Conservation (phyloP, 2,888 invertebrate species). For the Pollenia griseotomentosa region DNA sequence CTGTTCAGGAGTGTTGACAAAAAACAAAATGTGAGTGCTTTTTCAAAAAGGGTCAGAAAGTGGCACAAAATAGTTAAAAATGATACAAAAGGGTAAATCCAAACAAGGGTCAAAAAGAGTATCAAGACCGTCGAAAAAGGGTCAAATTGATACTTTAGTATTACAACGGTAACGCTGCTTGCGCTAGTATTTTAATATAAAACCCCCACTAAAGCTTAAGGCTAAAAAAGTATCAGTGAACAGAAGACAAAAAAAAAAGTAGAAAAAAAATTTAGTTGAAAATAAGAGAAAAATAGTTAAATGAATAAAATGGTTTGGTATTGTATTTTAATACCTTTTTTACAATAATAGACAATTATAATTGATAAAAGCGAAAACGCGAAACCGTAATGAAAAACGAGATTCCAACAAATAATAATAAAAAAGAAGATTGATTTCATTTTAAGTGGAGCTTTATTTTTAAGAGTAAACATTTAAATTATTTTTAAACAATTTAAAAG, state of each 20-base stretch:
- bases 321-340: slow-evolving; percentile 35
- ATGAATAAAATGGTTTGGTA: slow-evolving; percentile 21
- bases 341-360: slow-evolving; percentile 35
- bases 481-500: not conserved
- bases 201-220: slow-evolving; percentile 44
- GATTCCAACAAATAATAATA: not conserved
- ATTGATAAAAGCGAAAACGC: slow-evolving; percentile 6
- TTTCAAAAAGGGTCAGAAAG: no score
- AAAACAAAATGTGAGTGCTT: no score
- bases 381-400: not conserved
- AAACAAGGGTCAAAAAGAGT: no score
- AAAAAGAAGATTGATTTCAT: not conserved
- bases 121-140: no score
- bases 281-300: slow-evolving; percentile 4
- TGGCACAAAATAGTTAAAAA: no score
- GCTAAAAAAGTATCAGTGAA: slow-evolving; percentile 1
- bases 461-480: not conserved
- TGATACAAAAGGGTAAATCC: no score
- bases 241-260: not conserved
- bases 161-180: no score
- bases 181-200: slow-evolving; percentile 39
- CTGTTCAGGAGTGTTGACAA: no score
- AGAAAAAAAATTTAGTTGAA: not conserved
- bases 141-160: no score
- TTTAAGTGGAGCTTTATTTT: not conserved